Evolutionary conservation across 1,140 invertebrate genomes (phyloP).

Genomic region (Eriosoma lanigerum): DNA sequence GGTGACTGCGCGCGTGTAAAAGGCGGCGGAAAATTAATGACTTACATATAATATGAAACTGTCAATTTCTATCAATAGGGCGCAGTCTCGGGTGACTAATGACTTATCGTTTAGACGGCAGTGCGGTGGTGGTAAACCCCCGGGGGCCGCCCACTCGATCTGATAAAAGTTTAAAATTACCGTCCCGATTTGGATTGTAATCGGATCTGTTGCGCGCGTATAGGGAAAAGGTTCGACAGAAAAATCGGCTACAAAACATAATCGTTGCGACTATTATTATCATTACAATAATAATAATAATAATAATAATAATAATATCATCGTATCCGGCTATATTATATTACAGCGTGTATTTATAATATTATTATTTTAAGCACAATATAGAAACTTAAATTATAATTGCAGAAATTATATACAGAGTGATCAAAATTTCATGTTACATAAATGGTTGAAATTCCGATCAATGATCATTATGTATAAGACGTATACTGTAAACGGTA

Average conservation of each 20-base stretch:
- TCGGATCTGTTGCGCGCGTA: constrained; percentile 3
- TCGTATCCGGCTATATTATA: too few species aligned
- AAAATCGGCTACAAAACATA: neutral
- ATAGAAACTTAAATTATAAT: too few species aligned
- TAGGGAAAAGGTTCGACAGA: neutral
- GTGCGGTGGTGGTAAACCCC: constrained; percentile 17
- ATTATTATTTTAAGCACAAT: too few species aligned
- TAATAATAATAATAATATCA: too few species aligned
- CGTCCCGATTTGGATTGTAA: constrained; percentile 25
- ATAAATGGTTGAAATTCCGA: too few species aligned
- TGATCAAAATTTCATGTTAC: too few species aligned
- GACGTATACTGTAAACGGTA: too few species aligned
- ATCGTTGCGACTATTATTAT: too few species aligned
- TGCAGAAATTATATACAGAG: too few species aligned
- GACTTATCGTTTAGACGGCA: constrained; percentile 42
- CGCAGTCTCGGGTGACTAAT: constrained; percentile 47
- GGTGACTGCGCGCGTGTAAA: constrained; percentile 13
- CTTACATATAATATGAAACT: constrained; percentile 44
- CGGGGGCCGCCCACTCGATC: constrained; percentile 44
- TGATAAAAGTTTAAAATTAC: constrained; percentile 50
- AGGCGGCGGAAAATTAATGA: constrained; percentile 46
- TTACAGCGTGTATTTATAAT: too few species aligned
- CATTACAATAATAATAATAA: too few species aligned
- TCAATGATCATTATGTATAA: too few species aligned
- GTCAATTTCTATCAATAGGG: constrained; percentile 50